phyloP scores from a whole-genome alignment of 2,113 vertebrate genomes.

The Macquaria australasica region DNA sequence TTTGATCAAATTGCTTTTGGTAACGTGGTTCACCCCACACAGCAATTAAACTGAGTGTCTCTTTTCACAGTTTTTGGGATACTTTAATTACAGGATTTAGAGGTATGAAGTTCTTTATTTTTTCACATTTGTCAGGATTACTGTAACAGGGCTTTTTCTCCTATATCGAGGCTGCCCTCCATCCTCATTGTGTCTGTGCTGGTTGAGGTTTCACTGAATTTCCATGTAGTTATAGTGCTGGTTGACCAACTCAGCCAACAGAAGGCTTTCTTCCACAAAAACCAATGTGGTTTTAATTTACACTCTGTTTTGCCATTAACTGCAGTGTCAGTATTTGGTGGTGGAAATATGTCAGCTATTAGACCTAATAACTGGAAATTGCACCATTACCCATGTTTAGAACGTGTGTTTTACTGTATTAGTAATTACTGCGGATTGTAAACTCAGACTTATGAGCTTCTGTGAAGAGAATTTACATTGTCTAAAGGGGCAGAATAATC shows the following conservation, averaged over 20 bases:
- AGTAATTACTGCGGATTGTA: neutral
- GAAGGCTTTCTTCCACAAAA: neutral
- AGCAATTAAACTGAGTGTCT: too few relatives aligned
- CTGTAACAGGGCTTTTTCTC: neutral
- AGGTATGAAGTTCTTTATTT: too few relatives aligned
- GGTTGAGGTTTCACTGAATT: neutral
- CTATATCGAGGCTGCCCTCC: neutral
- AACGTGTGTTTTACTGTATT: conserved; percentile 6
- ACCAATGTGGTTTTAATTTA: conserved; percentile 41
- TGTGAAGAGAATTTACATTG: neutral
- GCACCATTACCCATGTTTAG: conserved; percentile 4
- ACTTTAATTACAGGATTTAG: too few relatives aligned
- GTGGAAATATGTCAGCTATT: conserved; percentile 43
- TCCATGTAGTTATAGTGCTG: conserved; percentile 29
- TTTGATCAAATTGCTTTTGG: too few relatives aligned
- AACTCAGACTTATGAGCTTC: neutral
- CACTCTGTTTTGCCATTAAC: conserved; percentile 10
- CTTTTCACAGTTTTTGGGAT: too few relatives aligned
- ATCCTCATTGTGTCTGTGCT: neutral
- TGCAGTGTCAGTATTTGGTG: conserved; percentile 9
- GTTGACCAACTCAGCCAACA: conserved; percentile 10
- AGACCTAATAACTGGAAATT: neutral
- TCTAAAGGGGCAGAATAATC: neutral
- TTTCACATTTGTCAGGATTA: neutral
- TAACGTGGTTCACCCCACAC: too few relatives aligned